phyloP scores from a whole-genome alignment of 2,113 vertebrate species.

The Neolamprologus ventralis region DNA sequence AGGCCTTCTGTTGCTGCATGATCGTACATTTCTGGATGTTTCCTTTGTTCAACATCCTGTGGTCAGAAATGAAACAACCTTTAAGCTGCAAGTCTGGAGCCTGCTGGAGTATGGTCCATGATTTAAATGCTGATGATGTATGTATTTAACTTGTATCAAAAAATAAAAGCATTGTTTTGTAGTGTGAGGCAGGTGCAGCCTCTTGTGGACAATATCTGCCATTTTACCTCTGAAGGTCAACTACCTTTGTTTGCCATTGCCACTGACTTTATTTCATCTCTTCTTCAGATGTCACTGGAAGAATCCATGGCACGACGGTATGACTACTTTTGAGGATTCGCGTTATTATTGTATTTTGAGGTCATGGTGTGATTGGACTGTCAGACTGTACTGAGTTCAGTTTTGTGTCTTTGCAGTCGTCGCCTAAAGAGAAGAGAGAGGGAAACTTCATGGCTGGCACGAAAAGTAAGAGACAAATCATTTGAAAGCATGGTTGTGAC shows the following conservation, averaged over 20 bases:
- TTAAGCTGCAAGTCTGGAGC: neutral
- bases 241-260: neutral
- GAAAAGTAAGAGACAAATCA: neutral
- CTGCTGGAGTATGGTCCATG: neutral
- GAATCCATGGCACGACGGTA: constrained; percentile 81
- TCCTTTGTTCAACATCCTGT: neutral
- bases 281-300: neutral
- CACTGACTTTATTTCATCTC: neutral
- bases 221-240: neutral
- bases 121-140: accelerated
- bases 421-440: neutral
- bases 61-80: neutral
- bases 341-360: neutral
- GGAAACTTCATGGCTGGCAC: neutral
- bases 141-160: neutral
- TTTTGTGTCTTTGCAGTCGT: neutral
- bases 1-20: neutral
- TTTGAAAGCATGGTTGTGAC: neutral
- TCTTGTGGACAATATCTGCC: neutral
- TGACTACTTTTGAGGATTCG: neutral
- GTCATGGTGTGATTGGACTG: neutral
- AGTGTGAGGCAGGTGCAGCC: neutral
- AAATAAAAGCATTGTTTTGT: neutral
- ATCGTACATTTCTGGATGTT: accelerated
- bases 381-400: neutral